These are phyloP conservation scores for Rostratula benghalensis DNA, from an alignment of 2,113 vertebrate species.

Conservation along the genomic window DNA sequence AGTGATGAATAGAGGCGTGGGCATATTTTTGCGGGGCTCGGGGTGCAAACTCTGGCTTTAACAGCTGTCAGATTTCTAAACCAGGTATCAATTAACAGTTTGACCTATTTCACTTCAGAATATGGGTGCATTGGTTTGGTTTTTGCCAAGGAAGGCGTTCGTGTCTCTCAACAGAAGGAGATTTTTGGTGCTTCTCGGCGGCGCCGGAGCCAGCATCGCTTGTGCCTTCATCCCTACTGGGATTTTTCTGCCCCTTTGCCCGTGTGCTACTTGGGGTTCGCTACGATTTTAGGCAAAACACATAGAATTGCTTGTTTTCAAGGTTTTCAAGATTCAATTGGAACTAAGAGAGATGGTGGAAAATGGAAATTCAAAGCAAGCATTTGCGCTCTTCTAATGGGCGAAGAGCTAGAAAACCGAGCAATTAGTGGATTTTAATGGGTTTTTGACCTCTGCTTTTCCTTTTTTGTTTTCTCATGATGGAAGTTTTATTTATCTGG, in stretches of 20 bases:
- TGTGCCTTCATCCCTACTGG: not conserved
- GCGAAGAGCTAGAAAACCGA: not conserved
- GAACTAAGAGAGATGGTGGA: not conserved
- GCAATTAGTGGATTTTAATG: not conserved
- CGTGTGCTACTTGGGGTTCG: not conserved
- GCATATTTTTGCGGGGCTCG: rapidly evolving
- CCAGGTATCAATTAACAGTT: not conserved
- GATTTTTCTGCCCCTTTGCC: not conserved
- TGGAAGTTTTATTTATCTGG: not conserved
- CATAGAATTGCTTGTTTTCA: not conserved
- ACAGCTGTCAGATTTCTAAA: not conserved
- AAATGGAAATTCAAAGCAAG: not conserved
- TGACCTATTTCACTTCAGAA: not conserved
- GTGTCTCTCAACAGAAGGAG: no score
- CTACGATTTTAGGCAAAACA: not conserved
- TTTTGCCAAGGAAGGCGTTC: not conserved
- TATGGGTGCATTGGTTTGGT: not conserved
- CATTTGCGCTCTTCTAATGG: not conserved
- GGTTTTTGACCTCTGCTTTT: not conserved
- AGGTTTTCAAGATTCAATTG: not conserved
- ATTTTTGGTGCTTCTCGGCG: not conserved
- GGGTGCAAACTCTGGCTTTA: not conserved
- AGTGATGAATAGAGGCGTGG: not conserved
- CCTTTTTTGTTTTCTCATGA: not conserved
- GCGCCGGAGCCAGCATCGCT: rapidly evolving